phyloP scores from a whole-genome alignment of 2,888 invertebrate species.

The Horisme vitalbata region DNA sequence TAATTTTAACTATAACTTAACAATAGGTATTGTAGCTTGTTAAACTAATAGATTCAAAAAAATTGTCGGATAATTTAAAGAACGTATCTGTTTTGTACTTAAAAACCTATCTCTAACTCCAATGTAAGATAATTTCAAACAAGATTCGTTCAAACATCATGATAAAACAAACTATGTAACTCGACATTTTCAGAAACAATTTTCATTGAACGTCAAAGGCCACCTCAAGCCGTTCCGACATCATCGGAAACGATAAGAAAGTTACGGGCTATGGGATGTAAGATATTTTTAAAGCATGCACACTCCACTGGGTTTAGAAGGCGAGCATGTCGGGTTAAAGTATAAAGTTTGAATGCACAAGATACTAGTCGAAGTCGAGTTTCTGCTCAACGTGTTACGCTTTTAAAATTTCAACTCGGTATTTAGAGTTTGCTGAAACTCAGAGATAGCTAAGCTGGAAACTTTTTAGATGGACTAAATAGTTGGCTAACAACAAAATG shows the following conservation, averaged over 20 bases:
- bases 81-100: no score
- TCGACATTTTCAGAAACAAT: no score
- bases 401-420: constrained; percentile 10
- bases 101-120: no score
- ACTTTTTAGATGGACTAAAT: not conserved
- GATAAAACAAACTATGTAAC: not conserved
- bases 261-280: constrained; percentile 38
- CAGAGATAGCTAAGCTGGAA: no score
- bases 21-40: no score
- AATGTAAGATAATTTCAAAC: no score
- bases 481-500: no score
- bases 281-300: constrained; percentile 44
- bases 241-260: constrained; percentile 23
- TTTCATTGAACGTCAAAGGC: constrained; percentile 19
- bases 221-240: constrained; percentile 6
- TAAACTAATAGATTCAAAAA: no score
- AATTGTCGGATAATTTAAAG: no score
- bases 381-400: constrained; percentile 5
- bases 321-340: constrained; percentile 31
- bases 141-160: no score
- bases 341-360: constrained; percentile 23
- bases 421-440: constrained; percentile 12
- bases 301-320: constrained; percentile 38
- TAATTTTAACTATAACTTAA: no score
- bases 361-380: constrained; percentile 5